Evolutionary conservation across 2,797 vertebrate species (phyloP).

Genomic region (Cyprinella venusta): DNA sequence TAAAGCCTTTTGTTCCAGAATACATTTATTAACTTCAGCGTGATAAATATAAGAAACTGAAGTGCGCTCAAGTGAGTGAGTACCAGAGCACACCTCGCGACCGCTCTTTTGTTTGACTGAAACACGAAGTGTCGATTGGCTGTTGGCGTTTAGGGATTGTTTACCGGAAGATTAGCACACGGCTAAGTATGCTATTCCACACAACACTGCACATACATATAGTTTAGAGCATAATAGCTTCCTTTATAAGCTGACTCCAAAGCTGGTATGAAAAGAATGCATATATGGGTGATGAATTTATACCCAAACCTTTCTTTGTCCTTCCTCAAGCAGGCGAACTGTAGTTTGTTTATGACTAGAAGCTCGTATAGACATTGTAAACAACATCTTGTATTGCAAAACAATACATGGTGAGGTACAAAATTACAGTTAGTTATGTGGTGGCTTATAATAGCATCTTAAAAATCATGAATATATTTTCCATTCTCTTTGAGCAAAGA

Average conservation of each 20-base stretch:
- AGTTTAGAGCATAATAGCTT: not conserved
- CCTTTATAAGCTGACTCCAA: not conserved
- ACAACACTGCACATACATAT: not conserved
- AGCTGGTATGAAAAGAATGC: not conserved
- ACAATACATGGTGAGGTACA: not conserved
- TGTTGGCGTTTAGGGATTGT: slow-evolving; percentile 19
- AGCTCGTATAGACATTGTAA: not conserved
- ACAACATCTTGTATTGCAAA: not conserved
- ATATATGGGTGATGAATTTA: not conserved
- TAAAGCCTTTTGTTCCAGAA: not conserved
- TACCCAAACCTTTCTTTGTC: slow-evolving; percentile 1
- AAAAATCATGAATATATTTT: not conserved
- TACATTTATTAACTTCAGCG: not conserved
- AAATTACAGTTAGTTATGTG: not conserved
- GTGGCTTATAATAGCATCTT: not conserved
- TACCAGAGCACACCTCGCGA: not conserved
- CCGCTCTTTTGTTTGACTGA: slow-evolving; percentile 59
- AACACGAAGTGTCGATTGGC: slow-evolving; percentile 33
- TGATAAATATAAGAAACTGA: not conserved
- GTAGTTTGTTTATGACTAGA: not conserved
- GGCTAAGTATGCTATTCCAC: slow-evolving; percentile 42
- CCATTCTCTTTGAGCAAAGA: not conserved
- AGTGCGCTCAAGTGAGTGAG: not conserved
- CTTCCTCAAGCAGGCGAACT: not conserved
- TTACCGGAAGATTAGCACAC: slow-evolving; percentile 64